Evolutionary conservation across 1,140 invertebrate species (phyloP), one percentile per base, ranked within the genome.

Genomic region (Tribolium castaneum): DNA sequence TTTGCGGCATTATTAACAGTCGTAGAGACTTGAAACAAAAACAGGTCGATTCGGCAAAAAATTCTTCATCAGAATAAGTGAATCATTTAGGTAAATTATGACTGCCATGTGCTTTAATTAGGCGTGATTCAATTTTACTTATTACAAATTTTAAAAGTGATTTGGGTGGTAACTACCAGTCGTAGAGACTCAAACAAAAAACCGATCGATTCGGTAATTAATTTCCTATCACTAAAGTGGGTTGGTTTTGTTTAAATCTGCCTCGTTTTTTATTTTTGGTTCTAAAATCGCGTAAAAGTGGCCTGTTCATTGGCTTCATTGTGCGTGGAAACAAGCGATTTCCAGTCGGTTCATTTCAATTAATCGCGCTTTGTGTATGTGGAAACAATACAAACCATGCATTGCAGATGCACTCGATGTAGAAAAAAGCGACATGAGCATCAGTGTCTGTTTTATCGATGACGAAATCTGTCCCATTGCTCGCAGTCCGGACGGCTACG

Each of bases 341-440:
- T 45, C 39, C 7, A 45, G 39, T 45, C 39, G 39, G 2, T 45
- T 45, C 39, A n/a, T 9, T 10, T 45, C 39, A 45, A 45, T 45
- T 45, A 45, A 9, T 45, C 39, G 7, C 2, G 7, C 39, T n/a
- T 10, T n/a, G n/a, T 45, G 39, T 10, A 0, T 45, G 5, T 45
- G n/a, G 13, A 52, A 52, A 14, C 51, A 34, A 14, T 73, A 51
- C 71, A 19, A 35, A 75, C 98, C 98, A 99, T 35, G 98, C 97
- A 89, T 99, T 99, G 89, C 98, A 99, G 71, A 99, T 92, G 89
- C 97, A 98, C 89, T 99, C 99, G 83, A 99, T 97, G 90, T 99
- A 99, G 90, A 99, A 99, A 90, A 99, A 99, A 81, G 96, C 97
- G 80, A 96, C 92, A 88, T 99, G 98, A 52, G 98, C 97, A 87